These are phyloP conservation scores for Sebastes miniatus DNA, from an alignment of 2,797 vertebrate genomes.

Conservation along the genomic window DNA sequence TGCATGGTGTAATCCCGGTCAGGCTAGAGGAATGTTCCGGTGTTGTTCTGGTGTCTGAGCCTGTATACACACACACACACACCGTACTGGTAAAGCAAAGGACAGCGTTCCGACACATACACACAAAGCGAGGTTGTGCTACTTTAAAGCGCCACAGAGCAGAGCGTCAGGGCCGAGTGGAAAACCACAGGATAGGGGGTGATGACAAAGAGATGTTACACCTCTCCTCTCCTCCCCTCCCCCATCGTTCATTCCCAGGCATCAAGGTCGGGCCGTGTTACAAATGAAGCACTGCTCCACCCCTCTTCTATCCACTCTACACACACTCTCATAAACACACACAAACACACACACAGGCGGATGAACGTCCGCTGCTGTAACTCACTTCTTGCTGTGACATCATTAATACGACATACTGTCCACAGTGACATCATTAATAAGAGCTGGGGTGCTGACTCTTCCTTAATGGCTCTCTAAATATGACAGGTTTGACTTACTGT, in stretches of 20 bases:
- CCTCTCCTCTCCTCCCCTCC: constrained; percentile 69
- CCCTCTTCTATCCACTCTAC: constrained; percentile 46
- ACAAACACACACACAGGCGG: constrained; percentile 30
- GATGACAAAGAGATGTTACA: constrained; percentile 78
- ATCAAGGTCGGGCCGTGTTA: constrained; percentile 74
- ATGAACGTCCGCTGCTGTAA: constrained; percentile 50
- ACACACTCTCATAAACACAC: constrained; percentile 22
- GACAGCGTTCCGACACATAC: constrained; percentile 38
- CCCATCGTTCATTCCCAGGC: constrained; percentile 68
- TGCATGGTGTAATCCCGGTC: constrained; percentile 60
- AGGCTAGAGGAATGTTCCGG: constrained; percentile 65
- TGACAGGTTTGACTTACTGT: constrained; percentile 74
- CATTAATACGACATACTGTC: constrained; percentile 78
- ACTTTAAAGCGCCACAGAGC: constrained; percentile 36
- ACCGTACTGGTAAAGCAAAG: constrained; percentile 34
- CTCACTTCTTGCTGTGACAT: constrained; percentile 69
- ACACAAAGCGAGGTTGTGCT: constrained; percentile 43
- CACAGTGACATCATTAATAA: constrained; percentile 77
- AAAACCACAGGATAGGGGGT: constrained; percentile 68
- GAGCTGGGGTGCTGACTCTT: constrained; percentile 63
- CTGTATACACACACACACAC: constrained; percentile 24
- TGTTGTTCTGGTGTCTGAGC: constrained; percentile 71
- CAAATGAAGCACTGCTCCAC: constrained; percentile 65
- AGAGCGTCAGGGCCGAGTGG: constrained; percentile 44
- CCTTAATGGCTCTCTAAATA: constrained; percentile 74